Percentiles rank a stretch among this genome's conserved stretches.
Evolutionary conservation across 2,797 vertebrate genomes (phyloP).

Genomic region (Ptychobarbus kaznakovi): DNA sequence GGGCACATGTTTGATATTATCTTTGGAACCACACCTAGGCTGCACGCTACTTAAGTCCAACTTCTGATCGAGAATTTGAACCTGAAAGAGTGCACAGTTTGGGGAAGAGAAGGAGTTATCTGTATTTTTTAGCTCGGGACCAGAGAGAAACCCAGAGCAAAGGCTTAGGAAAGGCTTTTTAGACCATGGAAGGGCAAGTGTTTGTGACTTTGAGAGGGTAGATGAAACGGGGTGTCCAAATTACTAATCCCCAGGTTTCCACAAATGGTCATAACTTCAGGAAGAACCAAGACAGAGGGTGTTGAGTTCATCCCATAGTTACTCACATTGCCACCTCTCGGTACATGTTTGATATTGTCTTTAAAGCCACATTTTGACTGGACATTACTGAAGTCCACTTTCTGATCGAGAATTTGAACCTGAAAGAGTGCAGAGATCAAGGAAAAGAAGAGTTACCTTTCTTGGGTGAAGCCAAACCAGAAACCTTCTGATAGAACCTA

Average conservation of each 20-base stretch:
- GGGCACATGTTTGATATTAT: conserved; percentile 93
- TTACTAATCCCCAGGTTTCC: not conserved
- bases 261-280: conserved; percentile 53
- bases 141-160: not conserved
- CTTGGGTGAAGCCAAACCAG: conserved; percentile 6
- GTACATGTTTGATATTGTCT: conserved; percentile 91
- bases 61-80: conserved; percentile 81
- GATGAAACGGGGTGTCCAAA: not conserved
- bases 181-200: not conserved
- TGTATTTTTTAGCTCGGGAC: conserved; percentile 58
- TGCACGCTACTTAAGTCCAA: conserved; percentile 78
- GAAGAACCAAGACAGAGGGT: conserved; percentile 51
- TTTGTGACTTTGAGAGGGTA: not conserved
- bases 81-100: conserved; percentile 73
- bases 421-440: conserved; percentile 65
- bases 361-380: conserved; percentile 92
- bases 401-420: conserved; percentile 94
- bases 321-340: conserved; percentile 85
- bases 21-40: conserved; percentile 93
- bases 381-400: conserved; percentile 88
- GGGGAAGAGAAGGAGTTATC: conserved; percentile 63
- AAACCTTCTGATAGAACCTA: conserved; percentile 24
- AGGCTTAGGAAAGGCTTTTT: not conserved
- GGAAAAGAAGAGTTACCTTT: conserved; percentile 26
- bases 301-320: conserved; percentile 57